These are phyloP conservation scores for Drosophila kikkawai DNA, from an alignment of 1,140 invertebrate species.

Conservation along the genomic window DNA sequence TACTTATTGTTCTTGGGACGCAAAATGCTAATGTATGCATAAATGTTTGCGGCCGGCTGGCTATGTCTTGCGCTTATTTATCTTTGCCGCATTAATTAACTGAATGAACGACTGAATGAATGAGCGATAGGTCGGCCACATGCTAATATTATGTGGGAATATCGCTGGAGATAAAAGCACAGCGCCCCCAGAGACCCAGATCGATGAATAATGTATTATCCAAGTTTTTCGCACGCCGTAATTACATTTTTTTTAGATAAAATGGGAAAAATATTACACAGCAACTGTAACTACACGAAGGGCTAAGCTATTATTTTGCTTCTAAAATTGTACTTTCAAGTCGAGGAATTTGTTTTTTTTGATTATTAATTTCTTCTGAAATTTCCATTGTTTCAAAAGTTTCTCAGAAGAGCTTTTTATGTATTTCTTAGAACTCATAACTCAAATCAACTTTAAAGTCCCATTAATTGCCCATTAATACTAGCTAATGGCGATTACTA, in stretches of 20 bases:
- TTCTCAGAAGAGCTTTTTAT: neutral
- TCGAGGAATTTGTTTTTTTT: neutral
- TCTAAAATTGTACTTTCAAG: neutral
- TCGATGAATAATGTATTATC: constrained; percentile 71
- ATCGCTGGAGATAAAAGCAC: constrained; percentile 17
- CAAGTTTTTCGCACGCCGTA: constrained; percentile 65
- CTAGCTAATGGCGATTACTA: constrained; percentile 68
- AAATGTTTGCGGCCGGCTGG: constrained; percentile 41
- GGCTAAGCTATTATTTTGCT: neutral
- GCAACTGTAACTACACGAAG: neutral
- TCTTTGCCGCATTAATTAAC: constrained; percentile 77
- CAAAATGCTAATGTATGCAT: constrained; percentile 73
- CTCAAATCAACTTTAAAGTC: neutral
- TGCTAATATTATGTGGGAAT: constrained; percentile 80
- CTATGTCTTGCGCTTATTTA: constrained; percentile 62
- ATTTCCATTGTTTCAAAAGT: too few species aligned
- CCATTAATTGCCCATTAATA: neutral
- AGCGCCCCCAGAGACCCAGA: constrained; percentile 16
- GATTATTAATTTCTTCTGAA: neutral
- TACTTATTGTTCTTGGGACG: constrained; percentile 37
- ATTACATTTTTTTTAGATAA: constrained; percentile 30
- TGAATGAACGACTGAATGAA: constrained; percentile 50
- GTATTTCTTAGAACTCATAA: too few species aligned
- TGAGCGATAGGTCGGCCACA: constrained; percentile 39
- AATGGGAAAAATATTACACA: constrained; percentile 13